These are phyloP conservation scores for Corbicula japonica DNA, from an alignment of 2,888 invertebrate species.

Conservation along the genomic window DNA sequence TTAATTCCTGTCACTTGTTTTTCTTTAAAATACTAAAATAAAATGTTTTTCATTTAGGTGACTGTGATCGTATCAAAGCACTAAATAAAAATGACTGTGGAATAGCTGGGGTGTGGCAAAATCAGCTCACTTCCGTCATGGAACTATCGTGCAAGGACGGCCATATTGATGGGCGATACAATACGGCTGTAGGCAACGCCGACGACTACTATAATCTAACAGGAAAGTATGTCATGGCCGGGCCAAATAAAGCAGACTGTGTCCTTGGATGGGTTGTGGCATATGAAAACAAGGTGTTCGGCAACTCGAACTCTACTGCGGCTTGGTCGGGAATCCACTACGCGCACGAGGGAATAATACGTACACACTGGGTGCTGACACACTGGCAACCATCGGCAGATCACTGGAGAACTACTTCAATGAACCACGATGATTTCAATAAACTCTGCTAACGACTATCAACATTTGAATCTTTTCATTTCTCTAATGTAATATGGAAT, in stretches of 20 bases:
- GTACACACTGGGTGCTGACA: slow-evolving; percentile 13
- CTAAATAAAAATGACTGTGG: slow-evolving; percentile 17
- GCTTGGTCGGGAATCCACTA: slow-evolving; percentile 27
- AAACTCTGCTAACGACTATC: too few relatives aligned
- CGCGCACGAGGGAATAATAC: not conserved
- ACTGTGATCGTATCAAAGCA: too few relatives aligned
- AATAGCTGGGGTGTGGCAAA: slow-evolving; percentile 31
- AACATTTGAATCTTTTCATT: too few relatives aligned
- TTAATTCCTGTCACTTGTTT: too few relatives aligned
- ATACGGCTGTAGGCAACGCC: slow-evolving; percentile 27
- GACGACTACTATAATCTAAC: slow-evolving; percentile 14
- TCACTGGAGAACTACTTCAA: not conserved
- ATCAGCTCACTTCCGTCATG: slow-evolving; percentile 31
- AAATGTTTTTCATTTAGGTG: too few relatives aligned
- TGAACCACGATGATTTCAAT: slow-evolving; percentile 9
- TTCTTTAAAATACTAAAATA: too few relatives aligned
- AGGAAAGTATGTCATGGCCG: slow-evolving; percentile 24
- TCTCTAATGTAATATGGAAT: too few relatives aligned
- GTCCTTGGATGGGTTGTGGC: slow-evolving; percentile 26
- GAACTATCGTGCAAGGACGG: slow-evolving; percentile 9
- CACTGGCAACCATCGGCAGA: not conserved
- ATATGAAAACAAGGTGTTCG: slow-evolving; percentile 18
- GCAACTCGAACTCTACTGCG: slow-evolving; percentile 21
- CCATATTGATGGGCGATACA: slow-evolving; percentile 16
- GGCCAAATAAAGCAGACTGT: not conserved